Evolutionary conservation across 2,113 vertebrate species (phyloP).

Genomic region (Anseranas semipalmata): DNA sequence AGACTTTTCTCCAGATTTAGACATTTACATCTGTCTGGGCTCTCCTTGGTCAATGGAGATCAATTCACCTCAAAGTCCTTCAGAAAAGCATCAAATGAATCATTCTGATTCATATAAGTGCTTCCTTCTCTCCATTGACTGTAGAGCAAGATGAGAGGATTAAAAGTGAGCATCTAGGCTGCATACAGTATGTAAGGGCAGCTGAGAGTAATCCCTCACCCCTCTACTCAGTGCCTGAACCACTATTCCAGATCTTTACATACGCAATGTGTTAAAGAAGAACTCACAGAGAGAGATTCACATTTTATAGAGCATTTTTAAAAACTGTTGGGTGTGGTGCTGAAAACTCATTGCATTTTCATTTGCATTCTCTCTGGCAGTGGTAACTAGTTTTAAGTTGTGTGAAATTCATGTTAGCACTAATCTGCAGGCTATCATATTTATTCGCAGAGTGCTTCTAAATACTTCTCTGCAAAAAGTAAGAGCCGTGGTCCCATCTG

Average conservation of each 20-base stretch:
- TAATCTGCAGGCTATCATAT: background rate
- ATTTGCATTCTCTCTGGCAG: background rate
- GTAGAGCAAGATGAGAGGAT: rapidly evolving
- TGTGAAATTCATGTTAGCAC: background rate
- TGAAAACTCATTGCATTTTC: background rate
- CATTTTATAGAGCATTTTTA: background rate
- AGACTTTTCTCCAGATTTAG: background rate
- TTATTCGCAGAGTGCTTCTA: constrained; percentile 8
- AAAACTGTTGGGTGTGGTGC: background rate
- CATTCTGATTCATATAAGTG: background rate
- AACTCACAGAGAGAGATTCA: background rate
- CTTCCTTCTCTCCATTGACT: background rate
- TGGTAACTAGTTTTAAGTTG: background rate
- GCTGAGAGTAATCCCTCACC: background rate
- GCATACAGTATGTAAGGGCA: background rate
- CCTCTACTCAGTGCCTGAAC: background rate
- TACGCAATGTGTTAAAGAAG: background rate
- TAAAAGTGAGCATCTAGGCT: background rate
- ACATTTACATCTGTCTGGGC: background rate
- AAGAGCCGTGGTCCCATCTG: constrained; percentile 21
- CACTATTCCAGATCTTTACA: background rate
- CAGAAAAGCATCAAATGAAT: background rate
- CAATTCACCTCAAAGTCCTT: background rate
- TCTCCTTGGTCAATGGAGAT: background rate
- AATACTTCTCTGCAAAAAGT: background rate